Evolutionary conservation across 2,888 invertebrate species (phyloP).

Genomic region (Macrosoma leucophasiata): DNA sequence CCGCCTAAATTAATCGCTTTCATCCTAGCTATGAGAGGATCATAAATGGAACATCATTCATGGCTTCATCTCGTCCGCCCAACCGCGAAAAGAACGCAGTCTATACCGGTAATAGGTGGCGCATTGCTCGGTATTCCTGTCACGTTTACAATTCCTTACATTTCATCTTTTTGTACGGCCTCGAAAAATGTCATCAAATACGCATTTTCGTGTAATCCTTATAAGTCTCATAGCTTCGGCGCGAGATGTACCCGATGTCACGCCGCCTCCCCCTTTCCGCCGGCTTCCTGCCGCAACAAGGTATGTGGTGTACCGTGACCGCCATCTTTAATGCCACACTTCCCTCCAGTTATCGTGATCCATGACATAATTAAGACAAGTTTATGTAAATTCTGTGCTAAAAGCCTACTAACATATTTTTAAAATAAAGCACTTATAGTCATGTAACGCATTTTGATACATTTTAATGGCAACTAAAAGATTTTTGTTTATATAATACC

Average conservation of each 20-base stretch:
- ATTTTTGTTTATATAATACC: no score
- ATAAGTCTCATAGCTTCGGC: slow-evolving; percentile 67
- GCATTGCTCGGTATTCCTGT: slow-evolving; percentile 59
- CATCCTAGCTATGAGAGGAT: no score
- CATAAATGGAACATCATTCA: slow-evolving; percentile 70
- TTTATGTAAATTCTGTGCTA: no score
- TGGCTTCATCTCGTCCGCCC: slow-evolving; percentile 65
- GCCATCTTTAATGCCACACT: slow-evolving; percentile 39
- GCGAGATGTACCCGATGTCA: slow-evolving; percentile 41
- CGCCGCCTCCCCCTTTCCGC: slow-evolving; percentile 33
- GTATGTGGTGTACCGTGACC: slow-evolving; percentile 58
- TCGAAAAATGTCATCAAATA: slow-evolving; percentile 75
- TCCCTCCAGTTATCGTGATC: slow-evolving; percentile 1
- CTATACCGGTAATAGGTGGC: slow-evolving; percentile 69
- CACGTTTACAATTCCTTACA: slow-evolving; percentile 73
- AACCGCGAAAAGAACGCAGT: slow-evolving; percentile 65
- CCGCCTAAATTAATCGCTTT: no score
- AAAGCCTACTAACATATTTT: no score
- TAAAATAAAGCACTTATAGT: no score
- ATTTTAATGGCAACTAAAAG: no score
- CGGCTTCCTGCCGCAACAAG: slow-evolving; percentile 41
- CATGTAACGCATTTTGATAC: no score
- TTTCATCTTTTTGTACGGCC: slow-evolving; percentile 72
- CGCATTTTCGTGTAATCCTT: slow-evolving; percentile 74
- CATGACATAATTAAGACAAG: no score